Evolutionary conservation across 1,140 invertebrate species (phyloP), one percentile per base, ranked within the genome.

Genomic region (Sycophaga agraensis): DNA sequence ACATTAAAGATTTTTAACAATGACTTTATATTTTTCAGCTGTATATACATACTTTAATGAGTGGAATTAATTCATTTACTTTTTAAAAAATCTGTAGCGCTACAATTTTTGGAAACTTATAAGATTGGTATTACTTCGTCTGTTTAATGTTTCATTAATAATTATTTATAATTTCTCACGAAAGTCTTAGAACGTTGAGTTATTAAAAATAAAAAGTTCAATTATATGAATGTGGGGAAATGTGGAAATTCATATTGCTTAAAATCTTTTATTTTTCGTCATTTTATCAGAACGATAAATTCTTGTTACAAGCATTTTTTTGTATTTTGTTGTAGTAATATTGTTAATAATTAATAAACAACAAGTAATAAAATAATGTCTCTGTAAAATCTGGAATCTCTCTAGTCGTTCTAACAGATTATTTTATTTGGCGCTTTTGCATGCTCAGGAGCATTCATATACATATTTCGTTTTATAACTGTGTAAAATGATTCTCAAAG

Each of bases 361-460:
- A 60, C 58, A 53, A 45, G 40, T 60, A 60, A 53, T 60, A 60
- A 60, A 60, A 60, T 60, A 60, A 60, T 60, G 40, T 34, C 58
- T 60, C 58, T 60, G 40, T 53, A 53, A 60, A 59, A 59, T 59
- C 58, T 59, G 49, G 16, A 60, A 43, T 60, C 28, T 60, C 21
- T 60, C 49, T 60, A 53, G 58, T 51, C 50, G 48, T 9, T 53
- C 28, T 60, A 60, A 37, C 39, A 39, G 12, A 60, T 60, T 7
- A 26, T 58, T 53, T 40, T 16, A 26, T 43, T 58, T 46, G 55
- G 55, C 55, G 55, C 42, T 35, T 50, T 8, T 17, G 5, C 22
- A 54, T 21, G 22, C 24, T 34, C 26, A 28, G 14, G 5, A 31
- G 24, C 19, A 57, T 43, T 42, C 9, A 40, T n/a, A 49, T 50